Conservation (phyloP, 2,888 invertebrate species). For the Malacosoma neustria region DNA sequence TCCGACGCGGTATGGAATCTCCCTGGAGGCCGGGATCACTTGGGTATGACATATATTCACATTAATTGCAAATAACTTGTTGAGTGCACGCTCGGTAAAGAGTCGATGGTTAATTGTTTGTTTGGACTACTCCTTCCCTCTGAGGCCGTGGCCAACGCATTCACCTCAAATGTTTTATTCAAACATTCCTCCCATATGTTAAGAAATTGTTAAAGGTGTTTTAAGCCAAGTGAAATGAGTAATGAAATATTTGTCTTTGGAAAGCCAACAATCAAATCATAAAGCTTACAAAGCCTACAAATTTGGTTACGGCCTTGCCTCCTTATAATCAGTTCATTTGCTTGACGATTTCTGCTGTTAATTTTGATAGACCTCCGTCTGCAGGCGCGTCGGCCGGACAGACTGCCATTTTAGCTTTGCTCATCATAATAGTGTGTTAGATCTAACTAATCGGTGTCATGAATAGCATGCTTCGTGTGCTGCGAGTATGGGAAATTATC, state of each 20-base stretch:
- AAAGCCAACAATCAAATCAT: too few relatives aligned
- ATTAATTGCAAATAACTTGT: constrained; percentile 62
- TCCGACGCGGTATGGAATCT: constrained; percentile 4
- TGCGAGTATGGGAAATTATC: constrained; percentile 6
- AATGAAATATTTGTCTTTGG: too few relatives aligned
- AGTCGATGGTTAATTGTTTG: constrained; percentile 28
- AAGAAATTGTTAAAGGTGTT: too few relatives aligned
- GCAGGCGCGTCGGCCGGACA: background rate
- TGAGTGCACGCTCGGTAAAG: constrained; percentile 64
- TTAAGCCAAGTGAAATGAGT: too few relatives aligned
- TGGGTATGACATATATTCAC: constrained; percentile 59
- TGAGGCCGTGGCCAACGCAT: background rate
- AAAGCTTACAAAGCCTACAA: too few relatives aligned
- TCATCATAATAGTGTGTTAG: constrained; percentile 34
- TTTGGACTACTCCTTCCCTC: constrained; percentile 24
- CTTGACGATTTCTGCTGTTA: background rate
- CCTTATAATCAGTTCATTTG: background rate
- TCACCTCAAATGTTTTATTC: too few relatives aligned
- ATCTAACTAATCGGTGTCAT: constrained; percentile 27
- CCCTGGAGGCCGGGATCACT: constrained; percentile 25
- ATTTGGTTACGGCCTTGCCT: background rate
- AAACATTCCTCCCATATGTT: too few relatives aligned
- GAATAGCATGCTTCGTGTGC: constrained; percentile 5
- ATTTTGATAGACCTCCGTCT: constrained; percentile 1
- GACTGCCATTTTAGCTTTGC: background rate